Evolutionary conservation across 23 tunicate genomes (phyloP), one percentile per base, ranked within the genome.

Genomic region (Clavelina lepadiformis): DNA sequence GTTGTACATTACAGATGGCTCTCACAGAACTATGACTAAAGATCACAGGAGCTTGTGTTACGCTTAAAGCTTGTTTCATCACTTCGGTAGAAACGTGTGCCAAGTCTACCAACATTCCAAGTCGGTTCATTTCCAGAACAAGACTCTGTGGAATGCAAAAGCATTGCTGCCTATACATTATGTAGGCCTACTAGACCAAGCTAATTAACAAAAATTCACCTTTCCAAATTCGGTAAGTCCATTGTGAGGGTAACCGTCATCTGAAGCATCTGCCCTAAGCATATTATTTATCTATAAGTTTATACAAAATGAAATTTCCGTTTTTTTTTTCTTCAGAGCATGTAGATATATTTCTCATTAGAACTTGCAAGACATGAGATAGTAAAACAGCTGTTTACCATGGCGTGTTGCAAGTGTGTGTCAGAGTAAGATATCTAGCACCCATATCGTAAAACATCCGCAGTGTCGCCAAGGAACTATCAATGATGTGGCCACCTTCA

Each of bases 401-500:
- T n/a, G 94, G 94, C 3, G 74, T 77, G n/a, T 62, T 20, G 28
- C 94, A 85, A 55, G 49, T 71, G 47, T 85, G 94, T 0, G 94
- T 85, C 21, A 78, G 74, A 22, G 94, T 77, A 84, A 85, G 77
- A 74, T 85, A 85, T 50, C 94, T 52, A 13, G 82, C 72, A 37
- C 94, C 94, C 18, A 85, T 79, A 20, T 52, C 41, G 49, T 45
- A 77, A 3, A 37, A 63, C 70, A 69, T 79, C 46, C 94, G 25
- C 72, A 85, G 64, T 3, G 74, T 38, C 5, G 85, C 84, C 58
- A 85, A 25, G n/a, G 78, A 70, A 62, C 75, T 63, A 54, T 76
- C 94, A 33, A 85, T 85, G 85, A 85, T 85, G 80, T 85, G 94
- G 46, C 94, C 94, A 15, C 94, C 94, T 56, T 85, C 94, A 56